Evolutionary conservation across 1,140 invertebrate genomes (phyloP), one percentile per base, ranked within the genome.

Genomic region (Oppia nitens): DNA sequence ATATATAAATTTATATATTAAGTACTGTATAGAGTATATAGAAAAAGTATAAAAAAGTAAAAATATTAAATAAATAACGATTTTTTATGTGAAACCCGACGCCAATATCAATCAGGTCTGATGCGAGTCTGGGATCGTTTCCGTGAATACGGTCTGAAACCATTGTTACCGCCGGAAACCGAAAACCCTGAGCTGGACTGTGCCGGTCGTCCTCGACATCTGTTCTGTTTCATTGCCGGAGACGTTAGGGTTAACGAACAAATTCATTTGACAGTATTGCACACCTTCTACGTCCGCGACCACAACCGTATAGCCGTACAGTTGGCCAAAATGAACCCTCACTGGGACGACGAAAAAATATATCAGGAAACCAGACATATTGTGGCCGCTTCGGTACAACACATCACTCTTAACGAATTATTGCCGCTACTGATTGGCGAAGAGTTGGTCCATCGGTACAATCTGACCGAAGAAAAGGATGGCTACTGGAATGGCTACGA

Each of bases 101-200:
- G n/a, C n/a, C n/a, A n/a, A n/a, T n/a, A n/a, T n/a, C n/a, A n/a
- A 51, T 25, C 25, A 64, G 64, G 65, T 32, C 32, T 66, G 24
- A 56, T 66, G 60, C 47, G 47, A 21, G 48, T 48, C 6, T 64
- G 63, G 64, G 59, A 66, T 52, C 28, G 48, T 0, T 92, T 93
- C 70, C 72, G 80, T 57, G 81, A 89, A 63, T 87, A 87, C 65
- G 87, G 87, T 0, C 70, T 93, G 0, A 91, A 90, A 69, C 87
- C 91, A 68, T 72, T 93, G 49, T 70, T 93, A 20, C 89, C 89
- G 0, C 72, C 90, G 3, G 90, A 91, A 69, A 71, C 87, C 40
- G 84, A 90, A 63, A 83, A 88, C 59, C 88, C 89, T 3, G 88
- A 91, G 69, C 86, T 89, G 74, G 88, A 88, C n/a, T 93, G 88